Conservation (phyloP, 2,113 vertebrate genomes). For the Naja naja region DNA sequence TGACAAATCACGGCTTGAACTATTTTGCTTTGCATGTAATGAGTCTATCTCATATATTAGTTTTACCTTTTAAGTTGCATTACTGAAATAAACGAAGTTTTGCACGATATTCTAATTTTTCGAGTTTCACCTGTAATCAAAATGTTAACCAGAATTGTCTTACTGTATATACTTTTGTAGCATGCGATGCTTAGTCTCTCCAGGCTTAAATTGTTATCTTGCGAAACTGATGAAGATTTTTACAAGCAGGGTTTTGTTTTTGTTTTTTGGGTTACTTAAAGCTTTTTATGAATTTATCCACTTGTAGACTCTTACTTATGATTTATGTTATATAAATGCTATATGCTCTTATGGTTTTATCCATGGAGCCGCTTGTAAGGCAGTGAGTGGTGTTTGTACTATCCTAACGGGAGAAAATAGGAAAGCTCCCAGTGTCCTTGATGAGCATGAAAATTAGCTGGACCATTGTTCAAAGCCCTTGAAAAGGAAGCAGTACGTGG, state of each 20-base stretch:
- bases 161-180: background rate
- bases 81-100: too few relatives aligned
- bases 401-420: conserved; percentile 18
- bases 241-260: background rate
- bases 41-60: too few relatives aligned
- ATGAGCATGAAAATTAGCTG: conserved; percentile 62
- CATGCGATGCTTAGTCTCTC: background rate
- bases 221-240: background rate
- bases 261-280: background rate
- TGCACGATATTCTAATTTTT: too few relatives aligned
- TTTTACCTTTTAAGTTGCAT: too few relatives aligned
- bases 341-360: conserved; percentile 2
- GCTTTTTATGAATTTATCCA: background rate
- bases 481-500: conserved; percentile 33
- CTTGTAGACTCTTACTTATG: conserved; percentile 31
- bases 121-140: too few relatives aligned
- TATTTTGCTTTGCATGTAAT: too few relatives aligned
- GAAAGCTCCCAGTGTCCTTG: conserved; percentile 54
- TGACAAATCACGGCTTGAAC: too few relatives aligned
- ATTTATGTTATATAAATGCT: background rate
- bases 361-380: conserved; percentile 29
- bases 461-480: conserved; percentile 52
- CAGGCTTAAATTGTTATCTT: background rate
- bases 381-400: conserved; percentile 1
- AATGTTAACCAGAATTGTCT: background rate